A percentile compares a stretch with the other conserved stretches of the same genome.
phyloP scores from a whole-genome alignment of 2,113 vertebrate genomes.

The Oncorhynchus gorbuscha region DNA sequence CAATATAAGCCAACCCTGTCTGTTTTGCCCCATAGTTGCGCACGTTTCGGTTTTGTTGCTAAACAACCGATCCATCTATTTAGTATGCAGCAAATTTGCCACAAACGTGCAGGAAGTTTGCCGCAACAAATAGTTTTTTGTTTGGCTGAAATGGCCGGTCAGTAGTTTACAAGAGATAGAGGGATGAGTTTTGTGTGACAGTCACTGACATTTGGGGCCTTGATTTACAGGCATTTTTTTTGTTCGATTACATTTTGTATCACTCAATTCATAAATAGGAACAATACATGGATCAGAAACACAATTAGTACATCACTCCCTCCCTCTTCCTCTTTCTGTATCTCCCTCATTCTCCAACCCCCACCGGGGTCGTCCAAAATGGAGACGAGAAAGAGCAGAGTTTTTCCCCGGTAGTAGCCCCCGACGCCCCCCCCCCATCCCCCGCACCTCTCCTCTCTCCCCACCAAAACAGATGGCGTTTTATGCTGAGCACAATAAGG shows the following conservation, averaged over 20 bases:
- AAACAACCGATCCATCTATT: too few relatives aligned
- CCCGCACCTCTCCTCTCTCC: constrained; percentile 54
- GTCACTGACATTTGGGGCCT: neutral
- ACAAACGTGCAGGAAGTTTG: too few relatives aligned
- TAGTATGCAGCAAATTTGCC: too few relatives aligned
- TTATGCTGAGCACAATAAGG: constrained; percentile 90
- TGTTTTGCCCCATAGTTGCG: too few relatives aligned
- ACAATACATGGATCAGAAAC: constrained; percentile 7
- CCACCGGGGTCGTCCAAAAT: constrained; percentile 43
- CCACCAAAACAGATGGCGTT: constrained; percentile 88
- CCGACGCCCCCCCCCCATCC: constrained; percentile 26
- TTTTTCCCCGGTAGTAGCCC: constrained; percentile 49
- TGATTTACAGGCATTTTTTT: neutral
- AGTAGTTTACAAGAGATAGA: neutral
- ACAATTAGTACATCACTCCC: neutral
- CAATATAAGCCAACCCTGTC: too few relatives aligned
- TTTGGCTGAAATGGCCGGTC: too few relatives aligned
- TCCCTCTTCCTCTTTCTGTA: constrained; percentile 7
- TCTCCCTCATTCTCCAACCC: neutral
- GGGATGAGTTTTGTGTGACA: neutral
- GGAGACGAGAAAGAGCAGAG: constrained; percentile 59
- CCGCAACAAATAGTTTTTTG: too few relatives aligned
- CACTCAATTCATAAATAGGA: neutral
- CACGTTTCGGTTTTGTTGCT: too few relatives aligned
- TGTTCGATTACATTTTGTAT: neutral